These are phyloP conservation scores for Ephestia elutella DNA, from an alignment of 1,140 invertebrate genomes.

Conservation along the genomic window DNA sequence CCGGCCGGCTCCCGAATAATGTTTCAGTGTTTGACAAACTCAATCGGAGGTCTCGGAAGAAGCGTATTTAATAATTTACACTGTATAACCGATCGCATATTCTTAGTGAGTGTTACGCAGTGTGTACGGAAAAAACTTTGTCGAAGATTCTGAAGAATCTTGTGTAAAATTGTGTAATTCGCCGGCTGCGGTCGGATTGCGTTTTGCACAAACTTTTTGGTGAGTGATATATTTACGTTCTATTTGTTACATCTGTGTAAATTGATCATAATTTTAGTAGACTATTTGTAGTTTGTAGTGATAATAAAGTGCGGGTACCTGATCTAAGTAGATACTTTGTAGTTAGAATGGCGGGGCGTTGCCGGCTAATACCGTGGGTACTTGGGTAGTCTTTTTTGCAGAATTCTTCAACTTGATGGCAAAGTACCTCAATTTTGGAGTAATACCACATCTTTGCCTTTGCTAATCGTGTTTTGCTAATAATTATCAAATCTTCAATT, in stretches of 20 bases:
- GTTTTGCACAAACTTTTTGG: conserved; percentile 70
- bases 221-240: conserved; percentile 41
- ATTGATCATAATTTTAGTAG: neutral
- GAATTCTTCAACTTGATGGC: neutral
- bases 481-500: too few species aligned
- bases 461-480: too few species aligned
- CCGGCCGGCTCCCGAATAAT: conserved; percentile 71
- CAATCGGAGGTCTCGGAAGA: conserved; percentile 72
- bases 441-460: too few species aligned
- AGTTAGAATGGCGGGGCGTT: conserved; percentile 53
- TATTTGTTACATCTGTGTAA: neutral
- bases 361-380: conserved; percentile 40
- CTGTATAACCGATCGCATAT: conserved; percentile 68
- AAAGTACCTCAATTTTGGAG: too few species aligned
- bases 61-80: conserved; percentile 70
- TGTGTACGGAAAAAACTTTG: conserved; percentile 73
- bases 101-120: conserved; percentile 73
- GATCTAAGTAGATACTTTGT: neutral
- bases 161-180: conserved; percentile 73
- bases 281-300: neutral
- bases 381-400: neutral
- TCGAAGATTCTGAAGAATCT: conserved; percentile 74
- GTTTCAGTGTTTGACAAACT: conserved; percentile 73
- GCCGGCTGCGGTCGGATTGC: conserved; percentile 61
- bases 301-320: conserved; percentile 31